Base-by-base conservation (phyloP, 2,888 invertebrate genomes). In the Julus scandinavius region DNA sequence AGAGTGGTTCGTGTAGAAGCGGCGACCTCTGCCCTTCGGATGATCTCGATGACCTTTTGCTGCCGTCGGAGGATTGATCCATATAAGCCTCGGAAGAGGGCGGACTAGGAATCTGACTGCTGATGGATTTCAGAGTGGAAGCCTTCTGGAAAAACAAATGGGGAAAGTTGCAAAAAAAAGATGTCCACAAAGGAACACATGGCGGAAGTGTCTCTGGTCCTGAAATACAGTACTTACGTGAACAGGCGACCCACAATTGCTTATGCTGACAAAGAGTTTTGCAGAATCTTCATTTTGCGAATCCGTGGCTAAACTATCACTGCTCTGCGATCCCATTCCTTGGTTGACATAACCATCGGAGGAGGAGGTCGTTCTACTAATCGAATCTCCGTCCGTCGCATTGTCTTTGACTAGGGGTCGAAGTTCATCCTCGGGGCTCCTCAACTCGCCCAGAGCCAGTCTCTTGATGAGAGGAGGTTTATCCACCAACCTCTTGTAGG, bases 381-480 rank as follows among this genome's bases (percentile, higher is more conserved):
- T 80, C 72, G 88, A 20, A 29, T 72, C 86, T n/a, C 58, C 80
- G 9, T 86, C 88, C 38, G 38, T 84, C 20, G 54, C 72, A 87
- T 15, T 45, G 87, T 87, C 88, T 87, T 87, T 89, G 41, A 89
- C 89, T 41, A 89, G 84, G 17, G 89, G 89, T 41, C 89, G 63
- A 20, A 89, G 41, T 88, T 89, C 89, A 38, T 89, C 89, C 50
- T 88, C 89, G n/a, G 63, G 87, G 54, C 89, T 87, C 11, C 54
- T 58, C 1, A 49, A 38, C 15, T 41, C 85, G 5, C 58, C 86
- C 94, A 96, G 95, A 87, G 96, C 95, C 90, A 97, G 94, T 88
- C 96, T 93, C 92, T 96, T 96, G 91, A 94, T 94, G 91, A 97
- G 94, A 87, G 96, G 96, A 89, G 96, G 96, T 92, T 96, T 95